Evolutionary conservation across 2,797 vertebrate genomes (phyloP), one percentile per base, ranked within the genome.

Genomic region (Dermochelys coriacea): DNA sequence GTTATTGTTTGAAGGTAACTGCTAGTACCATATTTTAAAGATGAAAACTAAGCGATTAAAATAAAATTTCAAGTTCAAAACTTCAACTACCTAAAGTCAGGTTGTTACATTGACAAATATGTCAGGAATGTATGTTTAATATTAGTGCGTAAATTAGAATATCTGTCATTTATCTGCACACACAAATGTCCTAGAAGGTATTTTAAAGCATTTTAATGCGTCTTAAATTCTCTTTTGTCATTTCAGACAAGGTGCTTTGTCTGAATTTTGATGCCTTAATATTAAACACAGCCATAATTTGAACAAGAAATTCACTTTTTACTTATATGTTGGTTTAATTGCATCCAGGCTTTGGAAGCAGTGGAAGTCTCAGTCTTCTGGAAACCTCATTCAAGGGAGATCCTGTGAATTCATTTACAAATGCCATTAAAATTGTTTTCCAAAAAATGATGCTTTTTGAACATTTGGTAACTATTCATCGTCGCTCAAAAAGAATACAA

Each of bases 261-360:
- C 31, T 94, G 82, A 90, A 91, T 88, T 92, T 83, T 0, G 0
- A 25, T 87, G 49, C 18, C 1, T 64, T 80, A 47, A 90, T 89
- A 84, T 81, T 94, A 74, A 88, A 55, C 71, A 31, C 29, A 74
- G 5, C 8, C 25, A 8, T 82, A 83, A 84, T 91, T 89, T 90
- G 45, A 95, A 86, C 19, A 88, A 93, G 84, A 93, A 91, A 74
- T 31, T 18, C 80, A 25, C 49, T 52, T 96, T 93, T 94, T 87
- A 59, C 84, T 94, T 4, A 1, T 86, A 5, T 64, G 21, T 68
- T 74, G 92, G 25, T 86, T 95, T 94, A 96, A 96, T 87, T 82
- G 80, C 31, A 93, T 96, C 75, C 89, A 94, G 75, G 19, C 91
- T 96, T 94, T 94, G 2, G 6, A 91, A 92, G 81, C 50, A 81